Percentiles rank a stretch among this genome's conserved stretches.
These are phyloP conservation scores for Trichonephila clavata DNA, from an alignment of 1,140 invertebrate species.

Conservation along the genomic window DNA sequence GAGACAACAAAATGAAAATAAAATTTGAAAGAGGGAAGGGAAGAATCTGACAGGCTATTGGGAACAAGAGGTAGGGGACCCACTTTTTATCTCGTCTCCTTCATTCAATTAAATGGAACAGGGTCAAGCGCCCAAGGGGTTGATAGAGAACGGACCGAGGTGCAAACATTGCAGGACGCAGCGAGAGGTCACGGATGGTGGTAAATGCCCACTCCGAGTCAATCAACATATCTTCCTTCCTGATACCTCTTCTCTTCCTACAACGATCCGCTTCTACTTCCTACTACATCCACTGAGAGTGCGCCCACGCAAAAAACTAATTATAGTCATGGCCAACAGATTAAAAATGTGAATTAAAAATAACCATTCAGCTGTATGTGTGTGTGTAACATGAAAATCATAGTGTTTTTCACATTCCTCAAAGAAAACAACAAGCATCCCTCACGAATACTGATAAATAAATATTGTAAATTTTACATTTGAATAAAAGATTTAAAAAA, in stretches of 20 bases:
- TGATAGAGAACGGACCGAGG: conserved; percentile 29
- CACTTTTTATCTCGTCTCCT: conserved; percentile 53
- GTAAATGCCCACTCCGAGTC: conserved; percentile 36
- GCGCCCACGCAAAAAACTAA: conserved; percentile 24
- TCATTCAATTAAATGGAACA: conserved; percentile 64
- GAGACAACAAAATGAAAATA: conserved; percentile 6
- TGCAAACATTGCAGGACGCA: conserved; percentile 34
- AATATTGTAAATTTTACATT: too few relatives aligned
- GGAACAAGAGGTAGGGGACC: conserved; percentile 43
- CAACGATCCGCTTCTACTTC: background rate
- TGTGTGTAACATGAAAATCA: too few relatives aligned
- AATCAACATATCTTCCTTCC: conserved; percentile 47
- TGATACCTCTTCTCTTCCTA: conserved; percentile 41
- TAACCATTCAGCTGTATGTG: too few relatives aligned
- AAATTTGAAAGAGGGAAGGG: conserved; percentile 1
- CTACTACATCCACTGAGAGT: background rate
- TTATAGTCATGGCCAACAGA: background rate
- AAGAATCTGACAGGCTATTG: conserved; percentile 50
- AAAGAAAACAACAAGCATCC: too few relatives aligned
- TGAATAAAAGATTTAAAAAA: too few relatives aligned
- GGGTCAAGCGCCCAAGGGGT: conserved; percentile 50
- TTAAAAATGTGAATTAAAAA: background rate
- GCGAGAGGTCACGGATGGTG: conserved; percentile 31
- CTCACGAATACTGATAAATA: too few relatives aligned
- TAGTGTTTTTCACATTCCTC: too few relatives aligned